Percentiles rank a stretch among this genome's conserved stretches.
Evolutionary conservation across 2,797 vertebrate genomes (phyloP).

Genomic region (Periophthalmus magnuspinnatus): DNA sequence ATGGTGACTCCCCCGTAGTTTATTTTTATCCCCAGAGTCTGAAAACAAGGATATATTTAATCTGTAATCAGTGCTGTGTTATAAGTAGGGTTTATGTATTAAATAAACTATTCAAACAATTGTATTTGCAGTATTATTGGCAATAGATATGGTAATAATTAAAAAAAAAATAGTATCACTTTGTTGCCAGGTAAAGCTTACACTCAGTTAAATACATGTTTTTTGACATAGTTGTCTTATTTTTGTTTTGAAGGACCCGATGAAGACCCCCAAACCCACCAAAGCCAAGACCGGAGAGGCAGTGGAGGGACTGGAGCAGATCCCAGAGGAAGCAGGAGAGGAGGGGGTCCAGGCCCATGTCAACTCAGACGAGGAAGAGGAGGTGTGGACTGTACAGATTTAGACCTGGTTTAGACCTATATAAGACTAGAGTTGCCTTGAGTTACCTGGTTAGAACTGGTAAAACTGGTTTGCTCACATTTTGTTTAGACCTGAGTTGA

Average conservation of each 20-base stretch:
- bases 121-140: no score
- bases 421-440: neutral
- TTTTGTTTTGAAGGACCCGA: slow-evolving; percentile 82
- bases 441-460: no score
- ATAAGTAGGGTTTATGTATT: no score
- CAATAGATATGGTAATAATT: no score
- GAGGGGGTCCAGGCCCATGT: slow-evolving; percentile 65
- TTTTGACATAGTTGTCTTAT: neutral
- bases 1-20: no score
- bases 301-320: slow-evolving; percentile 73
- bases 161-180: no score
- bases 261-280: slow-evolving; percentile 83
- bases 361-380: slow-evolving; percentile 92
- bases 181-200: no score
- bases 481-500: neutral
- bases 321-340: slow-evolving; percentile 81
- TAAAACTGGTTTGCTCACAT: neutral
- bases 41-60: no score
- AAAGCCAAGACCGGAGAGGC: slow-evolving; percentile 79
- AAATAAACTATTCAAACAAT: no score
- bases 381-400: slow-evolving; percentile 61
- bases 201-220: no score
- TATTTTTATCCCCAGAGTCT: no score
- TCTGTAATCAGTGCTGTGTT: no score
- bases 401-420: neutral